Percentiles rank a stretch among this genome's conserved stretches.
These are phyloP conservation scores for Adineta ricciae DNA, from an alignment of 2,888 invertebrate genomes.

Conservation along the genomic window DNA sequence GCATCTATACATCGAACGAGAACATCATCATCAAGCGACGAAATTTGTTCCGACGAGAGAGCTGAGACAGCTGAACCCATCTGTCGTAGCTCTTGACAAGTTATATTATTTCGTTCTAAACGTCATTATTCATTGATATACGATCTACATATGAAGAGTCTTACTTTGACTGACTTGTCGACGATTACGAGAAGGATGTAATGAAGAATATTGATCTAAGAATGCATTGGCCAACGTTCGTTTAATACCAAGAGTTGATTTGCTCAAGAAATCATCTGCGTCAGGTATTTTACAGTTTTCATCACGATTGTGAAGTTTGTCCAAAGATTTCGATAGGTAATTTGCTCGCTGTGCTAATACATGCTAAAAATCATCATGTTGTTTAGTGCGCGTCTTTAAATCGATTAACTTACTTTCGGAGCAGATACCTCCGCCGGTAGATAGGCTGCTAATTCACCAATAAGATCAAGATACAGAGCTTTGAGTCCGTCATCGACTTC, in stretches of 20 bases:
- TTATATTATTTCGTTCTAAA: neutral
- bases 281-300: neutral
- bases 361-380: neutral
- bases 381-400: neutral
- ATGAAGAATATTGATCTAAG: neutral
- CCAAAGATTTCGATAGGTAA: neutral
- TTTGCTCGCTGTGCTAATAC: neutral
- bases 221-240: neutral
- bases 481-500: slow-evolving; percentile 10
- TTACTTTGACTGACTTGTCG: neutral
- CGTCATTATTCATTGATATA: neutral
- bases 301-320: neutral
- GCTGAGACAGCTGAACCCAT: neutral
- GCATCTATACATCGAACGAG: neutral
- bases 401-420: neutral
- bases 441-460: slow-evolving; percentile 17
- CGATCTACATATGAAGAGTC: neutral
- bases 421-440: neutral
- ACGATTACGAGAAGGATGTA: neutral
- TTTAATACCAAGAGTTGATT: neutral
- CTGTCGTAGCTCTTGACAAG: neutral
- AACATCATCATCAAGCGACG: neutral
- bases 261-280: neutral
- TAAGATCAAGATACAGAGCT: slow-evolving; percentile 5
- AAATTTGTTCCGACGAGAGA: neutral